Evolutionary conservation across 2,888 invertebrate genomes (phyloP).

Genomic region (Noctua comes): DNA sequence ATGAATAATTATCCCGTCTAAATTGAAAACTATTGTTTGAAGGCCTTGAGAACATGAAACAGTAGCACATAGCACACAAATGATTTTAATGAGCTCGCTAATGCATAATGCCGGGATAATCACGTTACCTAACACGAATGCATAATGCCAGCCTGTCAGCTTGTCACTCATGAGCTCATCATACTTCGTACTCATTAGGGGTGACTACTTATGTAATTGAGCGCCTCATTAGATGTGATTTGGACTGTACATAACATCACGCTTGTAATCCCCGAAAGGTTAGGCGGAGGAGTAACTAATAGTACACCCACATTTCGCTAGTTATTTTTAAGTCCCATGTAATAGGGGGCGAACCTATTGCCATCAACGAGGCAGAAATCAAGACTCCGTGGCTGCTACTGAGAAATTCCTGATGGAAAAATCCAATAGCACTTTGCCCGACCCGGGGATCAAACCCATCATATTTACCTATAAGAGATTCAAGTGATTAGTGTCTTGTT

Average conservation of each 20-base stretch:
- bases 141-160: conserved; percentile 11
- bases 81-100: conserved; percentile 24
- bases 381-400: no score
- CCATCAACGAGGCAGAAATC: no score
- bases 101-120: conserved; percentile 21
- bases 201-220: conserved; percentile 8
- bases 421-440: no score
- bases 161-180: conserved; percentile 22
- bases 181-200: conserved; percentile 22
- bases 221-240: not conserved
- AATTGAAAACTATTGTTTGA: conserved; percentile 3
- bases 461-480: no score
- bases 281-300: no score
- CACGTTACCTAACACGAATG: conserved; percentile 29
- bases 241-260: not conserved
- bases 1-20: not conserved
- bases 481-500: no score
- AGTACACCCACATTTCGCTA: no score
- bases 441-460: no score
- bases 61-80: not conserved
- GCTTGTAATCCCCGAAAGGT: not conserved
- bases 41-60: not conserved
- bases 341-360: no score
- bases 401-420: no score
- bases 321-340: no score